Evolutionary conservation across 2,797 vertebrate genomes (phyloP), one percentile per base, ranked within the genome.

Genomic region (Danio choprae): DNA sequence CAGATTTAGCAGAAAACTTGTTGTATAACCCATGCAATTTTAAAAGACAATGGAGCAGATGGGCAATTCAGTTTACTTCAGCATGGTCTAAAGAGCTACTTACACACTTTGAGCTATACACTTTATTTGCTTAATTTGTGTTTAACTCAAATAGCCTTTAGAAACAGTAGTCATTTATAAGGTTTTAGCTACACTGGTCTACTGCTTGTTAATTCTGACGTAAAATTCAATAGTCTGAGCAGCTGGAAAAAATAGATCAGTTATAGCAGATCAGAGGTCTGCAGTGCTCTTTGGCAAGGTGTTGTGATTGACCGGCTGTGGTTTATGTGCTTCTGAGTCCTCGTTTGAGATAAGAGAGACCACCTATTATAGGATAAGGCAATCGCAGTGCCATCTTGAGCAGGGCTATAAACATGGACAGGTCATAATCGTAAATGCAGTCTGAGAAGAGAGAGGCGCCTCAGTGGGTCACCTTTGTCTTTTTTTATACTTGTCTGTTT

Each of bases 331-430:
- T 53, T 60, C 56, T 64, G 50, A 80, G 56, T 18, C 44, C 63
- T 83, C 56, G 56, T 81, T 81, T 63, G 20, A 79, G 81, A 83
- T 84, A 81, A 81, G 79, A 79, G 29, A 70, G 20, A 69, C 63
- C 68, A 76, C 67, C 76, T 60, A 81, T 81, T 77, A 81, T 50
- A 51, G 50, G 68, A 81, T 71, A 76, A 71, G 22, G 53, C 58
- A 80, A 85, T 71, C 73, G 18, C 55, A 72, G 69, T 50, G 60
- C 68, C 67, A 73, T 80, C 78, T 77, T 64, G 71, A 51, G 60
- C 51, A 55, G 48, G 16, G 72, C 41, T 46, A 50, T 63, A 77
- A 64, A 56, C 43, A 76, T n/a, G 53, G 50, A 82, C 53, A 29
- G 65, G 40, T 55, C 41, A 62, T 71, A 65, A 70, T 65, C 51